Evolutionary conservation across 2,113 vertebrate genomes (phyloP).

Genomic region (Alligator mississippiensis): DNA sequence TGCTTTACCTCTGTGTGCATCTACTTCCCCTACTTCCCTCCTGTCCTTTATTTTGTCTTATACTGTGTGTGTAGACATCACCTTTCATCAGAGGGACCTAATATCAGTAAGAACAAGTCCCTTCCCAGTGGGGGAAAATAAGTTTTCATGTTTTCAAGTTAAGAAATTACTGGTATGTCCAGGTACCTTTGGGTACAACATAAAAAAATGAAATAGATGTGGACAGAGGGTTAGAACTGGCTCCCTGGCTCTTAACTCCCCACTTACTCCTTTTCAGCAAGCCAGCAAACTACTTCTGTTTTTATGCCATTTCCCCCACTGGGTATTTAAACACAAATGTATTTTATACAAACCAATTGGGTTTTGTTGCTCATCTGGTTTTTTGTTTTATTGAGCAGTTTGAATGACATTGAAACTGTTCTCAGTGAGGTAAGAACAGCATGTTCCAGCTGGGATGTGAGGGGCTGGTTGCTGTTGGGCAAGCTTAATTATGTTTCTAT

Average conservation of each 20-base stretch:
- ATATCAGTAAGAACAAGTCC: no score
- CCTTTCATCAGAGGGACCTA: neutral
- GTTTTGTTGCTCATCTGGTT: neutral
- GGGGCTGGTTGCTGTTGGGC: conserved; percentile 53
- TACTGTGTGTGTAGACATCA: neutral
- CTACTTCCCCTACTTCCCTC: neutral
- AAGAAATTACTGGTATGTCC: neutral
- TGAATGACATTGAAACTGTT: conserved; percentile 32
- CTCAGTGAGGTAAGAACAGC: conserved; percentile 47
- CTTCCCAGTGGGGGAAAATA: neutral
- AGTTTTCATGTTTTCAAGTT: neutral
- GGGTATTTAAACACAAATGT: conserved; percentile 17
- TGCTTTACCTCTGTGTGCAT: neutral
- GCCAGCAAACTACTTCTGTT: neutral
- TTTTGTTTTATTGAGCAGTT: conserved; percentile 43
- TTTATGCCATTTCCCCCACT: conserved; percentile 20
- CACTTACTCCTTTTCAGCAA: neutral
- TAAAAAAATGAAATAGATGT: neutral
- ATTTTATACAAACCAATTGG: conserved; percentile 59
- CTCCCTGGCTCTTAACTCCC: neutral
- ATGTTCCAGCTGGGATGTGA: neutral
- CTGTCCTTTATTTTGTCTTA: neutral
- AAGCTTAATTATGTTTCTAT: conserved; percentile 63
- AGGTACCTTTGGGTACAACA: neutral
- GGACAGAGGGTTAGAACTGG: neutral